Base-by-base conservation (phyloP, 1,140 invertebrate species). In the Helicoverpa zea region DNA sequence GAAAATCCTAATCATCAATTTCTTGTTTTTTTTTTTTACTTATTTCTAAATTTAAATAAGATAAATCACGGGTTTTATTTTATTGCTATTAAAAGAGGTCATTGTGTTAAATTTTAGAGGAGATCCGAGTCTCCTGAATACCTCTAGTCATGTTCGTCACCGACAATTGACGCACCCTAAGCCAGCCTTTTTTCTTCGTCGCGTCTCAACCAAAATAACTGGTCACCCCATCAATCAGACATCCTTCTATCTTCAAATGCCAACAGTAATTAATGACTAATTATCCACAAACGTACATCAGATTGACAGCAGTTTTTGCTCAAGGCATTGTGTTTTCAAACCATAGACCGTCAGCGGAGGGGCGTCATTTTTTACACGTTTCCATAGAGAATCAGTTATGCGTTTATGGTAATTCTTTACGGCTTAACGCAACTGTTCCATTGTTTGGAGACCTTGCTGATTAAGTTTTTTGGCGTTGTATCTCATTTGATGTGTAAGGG, bases 391-490 rank as follows among this genome's bases (percentile, higher is more conserved):
- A 76, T 76, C 59, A 52, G 18, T 76, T 49, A 76, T 76, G 59
- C 47, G 16, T 76, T 76, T 74, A 61, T 74, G 58, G 58, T 63
- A 63, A 76, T 76, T 76, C 13, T 63, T 63, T 76, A 76, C 74
- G 23, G 43, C n/a, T 13, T 63, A 29, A 76, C 59, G 54, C 74
- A 76, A 76, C 58, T 68, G 74, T 30, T 63, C 74, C 54, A 63
- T 63, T 49, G 58, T 72, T 72, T 18, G 49, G 12, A 49, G 49
- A 68, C 64, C 64, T 68, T 68, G 16, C 4, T 68, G 47, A 43
- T 68, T 66, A 49, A 16, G 35, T 2, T 63, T 35, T 63, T 35
- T 66, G 43, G 63, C 43, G 30, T 30, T 4, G 14, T 16, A 18
- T n/a, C 16, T 16, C 5, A 10, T 43, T 30, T 43, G 1, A 30